Conservation (phyloP, 1,140 invertebrate genomes). For the Gryllus bimaculatus region DNA sequence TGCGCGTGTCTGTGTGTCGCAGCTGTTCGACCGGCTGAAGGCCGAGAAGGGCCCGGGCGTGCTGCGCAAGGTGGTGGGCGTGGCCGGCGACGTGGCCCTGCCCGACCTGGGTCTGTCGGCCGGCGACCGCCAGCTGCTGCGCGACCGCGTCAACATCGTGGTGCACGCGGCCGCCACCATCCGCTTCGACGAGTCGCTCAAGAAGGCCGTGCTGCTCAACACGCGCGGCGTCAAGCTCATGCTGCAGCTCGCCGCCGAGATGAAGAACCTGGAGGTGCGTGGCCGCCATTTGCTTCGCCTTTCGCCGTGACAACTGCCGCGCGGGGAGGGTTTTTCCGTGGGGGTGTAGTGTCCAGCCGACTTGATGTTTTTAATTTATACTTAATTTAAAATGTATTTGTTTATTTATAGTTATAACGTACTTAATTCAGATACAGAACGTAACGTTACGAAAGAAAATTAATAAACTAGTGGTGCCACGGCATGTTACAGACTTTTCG, state of each 20-base stretch:
- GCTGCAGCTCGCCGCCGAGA: constrained; percentile 61
- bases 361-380: too few relatives aligned
- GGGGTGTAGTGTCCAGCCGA: too few relatives aligned
- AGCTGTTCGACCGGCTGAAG: constrained; percentile 70
- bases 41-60: constrained; percentile 41
- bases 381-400: too few relatives aligned
- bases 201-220: constrained; percentile 62
- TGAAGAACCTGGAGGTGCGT: constrained; percentile 56
- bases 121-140: constrained; percentile 55
- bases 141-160: constrained; percentile 66
- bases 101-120: constrained; percentile 63
- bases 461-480: too few relatives aligned
- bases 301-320: too few relatives aligned
- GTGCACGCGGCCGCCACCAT: constrained; percentile 89
- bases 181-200: constrained; percentile 63
- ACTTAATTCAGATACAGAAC: too few relatives aligned
- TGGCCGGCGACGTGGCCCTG: constrained; percentile 67
- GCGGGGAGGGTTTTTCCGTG: too few relatives aligned
- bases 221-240: constrained; percentile 63
- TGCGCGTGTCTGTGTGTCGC: constrained; percentile 25
- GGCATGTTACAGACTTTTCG: too few relatives aligned
- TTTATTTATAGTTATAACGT: too few relatives aligned
- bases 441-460: too few relatives aligned
- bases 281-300: neutral
- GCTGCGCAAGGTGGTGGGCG: constrained; percentile 54